These are phyloP conservation scores for Petrosia ficiformis DNA, from an alignment of 37 sponge, comb jelly and placozoan species.

Conservation along the genomic window DNA sequence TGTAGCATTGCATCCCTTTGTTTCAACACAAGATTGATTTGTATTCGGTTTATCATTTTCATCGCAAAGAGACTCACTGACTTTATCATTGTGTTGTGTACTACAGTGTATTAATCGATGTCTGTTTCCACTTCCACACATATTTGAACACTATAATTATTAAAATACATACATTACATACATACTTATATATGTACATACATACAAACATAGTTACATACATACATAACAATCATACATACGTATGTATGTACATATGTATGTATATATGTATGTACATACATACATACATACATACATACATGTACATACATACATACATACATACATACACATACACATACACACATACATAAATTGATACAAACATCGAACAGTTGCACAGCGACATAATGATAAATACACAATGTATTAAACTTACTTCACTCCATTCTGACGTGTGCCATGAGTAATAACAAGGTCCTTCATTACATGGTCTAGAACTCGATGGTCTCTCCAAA, in stretches of 20 bases:
- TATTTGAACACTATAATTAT: too few relatives aligned
- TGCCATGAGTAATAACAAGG: constrained; percentile 11
- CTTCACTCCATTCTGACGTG: constrained; percentile 5
- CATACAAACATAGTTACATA: background rate
- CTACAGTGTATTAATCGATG: background rate
- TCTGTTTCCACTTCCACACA: background rate
- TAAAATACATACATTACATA: too few relatives aligned
- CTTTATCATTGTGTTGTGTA: background rate
- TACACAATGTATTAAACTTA: constrained; percentile 1
- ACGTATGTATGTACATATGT: too few relatives aligned
- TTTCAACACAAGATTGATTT: background rate
- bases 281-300: too few relatives aligned
- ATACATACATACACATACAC: too few relatives aligned
- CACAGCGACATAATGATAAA: background rate
- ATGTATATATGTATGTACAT: too few relatives aligned
- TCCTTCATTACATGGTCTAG: constrained; percentile 2
- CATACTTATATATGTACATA: background rate
- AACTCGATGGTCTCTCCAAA: background rate
- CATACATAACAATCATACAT: background rate
- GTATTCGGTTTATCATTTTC: background rate
- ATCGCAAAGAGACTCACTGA: background rate
- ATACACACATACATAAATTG: too few relatives aligned
- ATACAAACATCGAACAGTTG: too few relatives aligned
- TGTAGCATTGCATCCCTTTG: background rate
- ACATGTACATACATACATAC: too few relatives aligned